Conservation (phyloP, 2,888 invertebrate species). For the Callyntrura sp. region DNA sequence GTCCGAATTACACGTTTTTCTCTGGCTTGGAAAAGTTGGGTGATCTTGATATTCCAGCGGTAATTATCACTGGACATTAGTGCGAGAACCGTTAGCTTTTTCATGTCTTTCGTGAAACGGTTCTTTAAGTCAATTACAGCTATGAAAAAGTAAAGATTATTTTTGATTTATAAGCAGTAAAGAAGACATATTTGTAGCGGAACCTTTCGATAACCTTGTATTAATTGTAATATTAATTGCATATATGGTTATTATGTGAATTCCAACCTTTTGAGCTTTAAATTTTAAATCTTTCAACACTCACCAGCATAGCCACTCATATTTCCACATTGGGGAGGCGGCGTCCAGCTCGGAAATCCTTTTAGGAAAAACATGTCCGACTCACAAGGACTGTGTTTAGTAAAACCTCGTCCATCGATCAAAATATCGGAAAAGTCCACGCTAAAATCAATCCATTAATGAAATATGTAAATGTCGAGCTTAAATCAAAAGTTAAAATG, state of each 20-base stretch:
- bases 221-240: no score
- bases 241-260: no score
- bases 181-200: no score
- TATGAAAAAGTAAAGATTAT: constrained; percentile 23
- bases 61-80: constrained; percentile 80
- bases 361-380: constrained; percentile 79
- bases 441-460: constrained; percentile 48
- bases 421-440: constrained; percentile 76
- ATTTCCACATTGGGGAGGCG: constrained; percentile 80
- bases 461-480: not conserved
- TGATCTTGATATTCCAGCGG: constrained; percentile 81
- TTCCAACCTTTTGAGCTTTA: no score
- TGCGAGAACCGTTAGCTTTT: constrained; percentile 73
- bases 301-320: constrained; percentile 79
- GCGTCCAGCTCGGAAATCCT: constrained; percentile 81
- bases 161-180: no score
- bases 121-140: constrained; percentile 73
- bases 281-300: no score
- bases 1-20: not conserved
- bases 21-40: constrained; percentile 54
- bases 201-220: no score
- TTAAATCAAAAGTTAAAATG: not conserved
- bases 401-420: constrained; percentile 74
- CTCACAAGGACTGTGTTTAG: constrained; percentile 71
- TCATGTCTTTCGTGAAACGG: constrained; percentile 42